A percentile compares a stretch with the other conserved stretches of the same genome.
Conservation (phyloP, 2,113 vertebrate genomes). For the Eidolon helvum region DNA sequence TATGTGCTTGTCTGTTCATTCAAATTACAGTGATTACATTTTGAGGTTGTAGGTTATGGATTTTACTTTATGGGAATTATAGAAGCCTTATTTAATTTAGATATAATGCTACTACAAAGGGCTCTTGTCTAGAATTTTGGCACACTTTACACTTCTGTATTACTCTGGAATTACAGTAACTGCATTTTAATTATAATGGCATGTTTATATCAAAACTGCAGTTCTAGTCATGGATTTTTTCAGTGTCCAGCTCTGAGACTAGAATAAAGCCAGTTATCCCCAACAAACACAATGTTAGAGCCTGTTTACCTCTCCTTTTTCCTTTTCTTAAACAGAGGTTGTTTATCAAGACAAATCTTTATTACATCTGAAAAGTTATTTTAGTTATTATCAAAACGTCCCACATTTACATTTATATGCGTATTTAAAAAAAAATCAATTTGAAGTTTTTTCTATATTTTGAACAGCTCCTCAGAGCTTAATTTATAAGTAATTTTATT, state of each 20-base stretch:
- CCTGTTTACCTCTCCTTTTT: background rate
- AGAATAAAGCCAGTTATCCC: background rate
- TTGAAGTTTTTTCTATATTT: conserved; percentile 1
- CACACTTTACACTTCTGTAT: background rate
- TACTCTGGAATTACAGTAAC: background rate
- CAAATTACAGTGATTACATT: background rate
- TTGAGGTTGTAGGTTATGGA: background rate
- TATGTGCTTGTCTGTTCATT: background rate
- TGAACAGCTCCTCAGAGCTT: background rate
- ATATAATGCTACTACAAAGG: background rate
- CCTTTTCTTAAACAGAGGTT: background rate
- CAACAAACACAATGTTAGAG: background rate
- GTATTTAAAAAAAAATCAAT: conserved; percentile 5
- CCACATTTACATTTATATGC: background rate
- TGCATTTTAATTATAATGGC: background rate
- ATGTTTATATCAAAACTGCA: background rate
- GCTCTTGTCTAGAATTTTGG: background rate
- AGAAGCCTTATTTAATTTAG: background rate
- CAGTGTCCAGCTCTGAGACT: background rate
- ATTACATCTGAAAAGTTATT: conserved; percentile 29
- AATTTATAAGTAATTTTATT: background rate
- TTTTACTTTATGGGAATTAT: background rate
- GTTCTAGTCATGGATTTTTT: background rate
- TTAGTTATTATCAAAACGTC: conserved; percentile 16
- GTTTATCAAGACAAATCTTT: background rate